Base-by-base conservation (phyloP, 1,140 invertebrate genomes). In the Ceratina japonica region DNA sequence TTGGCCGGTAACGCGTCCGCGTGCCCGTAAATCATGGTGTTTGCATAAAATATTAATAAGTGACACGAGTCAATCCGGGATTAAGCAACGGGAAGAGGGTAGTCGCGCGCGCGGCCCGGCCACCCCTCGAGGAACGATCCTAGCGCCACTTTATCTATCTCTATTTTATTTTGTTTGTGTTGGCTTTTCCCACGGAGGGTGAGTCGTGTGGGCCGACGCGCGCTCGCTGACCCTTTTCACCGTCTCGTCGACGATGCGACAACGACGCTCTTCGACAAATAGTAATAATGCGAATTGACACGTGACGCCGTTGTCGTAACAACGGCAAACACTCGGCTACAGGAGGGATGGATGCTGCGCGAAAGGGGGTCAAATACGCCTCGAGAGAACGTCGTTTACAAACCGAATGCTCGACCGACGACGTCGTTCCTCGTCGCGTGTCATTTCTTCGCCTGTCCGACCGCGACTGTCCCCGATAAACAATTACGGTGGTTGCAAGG, bases 31-130 rank as follows among this genome's bases (percentile, higher is more conserved):
- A 92, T 92, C 91, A 91, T 83, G 85, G 87, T 91, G 91, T 93
- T 93, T 92, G 91, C 91, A 93, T 93, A 92, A 93, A 93, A 93
- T 93, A 92, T 93, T 92, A 93, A 92, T 93, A 92, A 92, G 91
- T 90, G 91, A 92, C 91, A 92, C 91, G 91, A 92, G 92, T 92
- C 90, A 92, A 92, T 92, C 92, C 89, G 85, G 91, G 91, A 92
- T 92, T 92, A 92, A 79, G 84, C 65, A 44, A 75, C 69, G 70
- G 51, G 66, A 63, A 52, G 51, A 52, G 79, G 74, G 69, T 54
- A 54, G 59, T 54, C 37, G 90, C 15, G n/a, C n/a, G n/a, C n/a
- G 27, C 63, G 65, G 58, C 81, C 81, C 75, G 85, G 69, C 75
- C 75, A 76, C 78, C 70, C 81, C 79, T 80, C 82, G 62, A 79